Evolutionary conservation across 1,140 invertebrate genomes (phyloP), one percentile per base, ranked within the genome.

Genomic region (Odontomachus brunneus): DNA sequence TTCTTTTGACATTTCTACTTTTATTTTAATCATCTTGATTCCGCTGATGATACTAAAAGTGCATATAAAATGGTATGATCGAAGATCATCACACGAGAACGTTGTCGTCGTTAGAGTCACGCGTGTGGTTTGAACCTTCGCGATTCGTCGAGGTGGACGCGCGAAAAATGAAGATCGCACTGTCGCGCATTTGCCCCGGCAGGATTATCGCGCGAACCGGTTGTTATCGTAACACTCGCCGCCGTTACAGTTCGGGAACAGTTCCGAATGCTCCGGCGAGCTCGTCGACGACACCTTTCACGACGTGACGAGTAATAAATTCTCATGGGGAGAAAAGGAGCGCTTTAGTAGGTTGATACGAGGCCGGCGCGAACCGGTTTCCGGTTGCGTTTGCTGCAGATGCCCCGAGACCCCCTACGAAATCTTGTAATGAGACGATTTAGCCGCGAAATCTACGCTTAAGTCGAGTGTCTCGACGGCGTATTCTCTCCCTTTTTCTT

Each of bases 401-500:
- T 93, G 89, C 90, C 86, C 86, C 90, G 83, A 71, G 91, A 93
- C 91, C 92, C 92, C 93, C 93, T 92, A 92, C 91, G 91, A 93
- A 83, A 83, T 57, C 69, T 57, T 81, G 89, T 94, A 94, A 94
- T 93, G 93, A 94, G 92, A 89, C 91, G 92, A 94, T 94, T 94
- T 94, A 94, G 90, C 90, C 90, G 88, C 91, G 89, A 92, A 94
- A 93, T 92, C 91, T 88, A 84, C 90, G 90, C 53, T 26, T 44
- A 83, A 78, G 67, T 33, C 86, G 65, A 72, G 66, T 53, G 55
- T 66, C 38, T 44, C 62, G 63, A 24, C 51, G 48, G 48, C 81
- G 53, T 5, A 3, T 5, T 5, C 38, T 44, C 38, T 44, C 38
- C 9, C 38, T 44, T 11, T 44, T 11, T 44, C 9, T 44, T 11